Conservation (phyloP, 2,113 vertebrate species). For the Ornithorhynchus anatinus region DNA sequence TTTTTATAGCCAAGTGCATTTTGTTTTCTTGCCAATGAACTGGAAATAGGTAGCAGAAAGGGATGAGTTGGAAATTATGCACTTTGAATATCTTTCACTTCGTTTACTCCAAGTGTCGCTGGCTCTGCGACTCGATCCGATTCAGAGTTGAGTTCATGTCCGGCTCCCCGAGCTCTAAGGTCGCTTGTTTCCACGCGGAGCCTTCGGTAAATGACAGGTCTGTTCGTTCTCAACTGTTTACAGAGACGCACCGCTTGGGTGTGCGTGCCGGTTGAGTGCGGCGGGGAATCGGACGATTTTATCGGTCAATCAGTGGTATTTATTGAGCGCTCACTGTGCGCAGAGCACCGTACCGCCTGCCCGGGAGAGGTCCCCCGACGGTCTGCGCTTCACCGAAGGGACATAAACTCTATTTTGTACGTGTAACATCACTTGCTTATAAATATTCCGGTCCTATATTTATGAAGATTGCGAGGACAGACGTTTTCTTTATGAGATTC, state of each 20-base stretch:
- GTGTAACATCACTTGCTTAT: slow-evolving; percentile 71
- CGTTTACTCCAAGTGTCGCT: slow-evolving; percentile 26
- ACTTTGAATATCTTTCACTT: slow-evolving; percentile 61
- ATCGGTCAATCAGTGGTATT: slow-evolving; percentile 54
- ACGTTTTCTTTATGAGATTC: slow-evolving; percentile 70
- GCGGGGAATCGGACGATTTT: slow-evolving; percentile 70
- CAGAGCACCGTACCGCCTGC: too few relatives aligned
- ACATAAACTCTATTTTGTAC: slow-evolving; percentile 75
- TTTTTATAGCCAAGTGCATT: slow-evolving; percentile 77
- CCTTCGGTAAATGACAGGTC: slow-evolving; percentile 58
- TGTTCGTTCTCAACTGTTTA: slow-evolving; percentile 72
- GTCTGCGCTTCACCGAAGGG: slow-evolving; percentile 65
- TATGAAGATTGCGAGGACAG: slow-evolving; percentile 72
- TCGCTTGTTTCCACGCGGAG: slow-evolving; percentile 51
- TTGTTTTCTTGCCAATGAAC: slow-evolving; percentile 70
- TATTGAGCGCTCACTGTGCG: too few relatives aligned
- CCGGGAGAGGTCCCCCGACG: slow-evolving; percentile 61
- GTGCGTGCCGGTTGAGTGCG: slow-evolving; percentile 75
- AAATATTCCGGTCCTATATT: slow-evolving; percentile 65
- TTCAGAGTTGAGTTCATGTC: slow-evolving; percentile 44
- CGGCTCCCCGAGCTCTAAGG: slow-evolving; percentile 51
- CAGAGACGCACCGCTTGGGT: slow-evolving; percentile 70
- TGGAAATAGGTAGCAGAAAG: slow-evolving; percentile 62
- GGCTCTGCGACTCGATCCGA: slow-evolving; percentile 54
- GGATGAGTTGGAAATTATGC: slow-evolving; percentile 53